These are phyloP conservation scores for Tetropium fuscum DNA, from an alignment of 2,888 invertebrate species.

Conservation along the genomic window DNA sequence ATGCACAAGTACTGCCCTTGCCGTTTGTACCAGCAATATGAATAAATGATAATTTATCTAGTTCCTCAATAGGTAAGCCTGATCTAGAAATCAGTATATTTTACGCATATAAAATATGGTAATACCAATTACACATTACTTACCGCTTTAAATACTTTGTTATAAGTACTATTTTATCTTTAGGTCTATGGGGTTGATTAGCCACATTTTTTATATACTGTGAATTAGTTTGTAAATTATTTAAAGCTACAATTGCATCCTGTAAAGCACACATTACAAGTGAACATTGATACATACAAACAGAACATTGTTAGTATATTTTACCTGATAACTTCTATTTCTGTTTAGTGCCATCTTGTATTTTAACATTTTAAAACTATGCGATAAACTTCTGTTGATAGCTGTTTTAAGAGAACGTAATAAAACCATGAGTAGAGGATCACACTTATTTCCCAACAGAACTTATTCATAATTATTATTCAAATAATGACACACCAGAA, in stretches of 20 bases:
- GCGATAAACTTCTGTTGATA: neutral
- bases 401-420: no score
- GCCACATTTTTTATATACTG: conserved; percentile 18
- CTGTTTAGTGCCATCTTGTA: neutral
- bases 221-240: conserved; percentile 13
- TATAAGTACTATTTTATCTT: conserved; percentile 12
- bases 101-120: no score
- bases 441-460: no score
- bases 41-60: conserved; percentile 85
- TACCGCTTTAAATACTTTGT: conserved; percentile 18
- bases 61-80: conserved; percentile 73
- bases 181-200: conserved; percentile 7
- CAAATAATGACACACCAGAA: no score
- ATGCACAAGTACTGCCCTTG: conserved; percentile 96
- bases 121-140: neutral
- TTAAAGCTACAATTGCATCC: conserved; percentile 21
- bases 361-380: neutral
- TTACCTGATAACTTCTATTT: conserved; percentile 11
- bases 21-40: conserved; percentile 99
- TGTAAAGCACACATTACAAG: neutral
- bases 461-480: no score
- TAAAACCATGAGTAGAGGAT: neutral
- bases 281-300: neutral
- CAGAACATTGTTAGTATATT: neutral
- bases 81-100: conserved; percentile 64